Percentiles rank a stretch among this genome's conserved stretches.
These are phyloP conservation scores for Mesorhabditis belari DNA, from an alignment of 2,888 invertebrate genomes.

Conservation along the genomic window DNA sequence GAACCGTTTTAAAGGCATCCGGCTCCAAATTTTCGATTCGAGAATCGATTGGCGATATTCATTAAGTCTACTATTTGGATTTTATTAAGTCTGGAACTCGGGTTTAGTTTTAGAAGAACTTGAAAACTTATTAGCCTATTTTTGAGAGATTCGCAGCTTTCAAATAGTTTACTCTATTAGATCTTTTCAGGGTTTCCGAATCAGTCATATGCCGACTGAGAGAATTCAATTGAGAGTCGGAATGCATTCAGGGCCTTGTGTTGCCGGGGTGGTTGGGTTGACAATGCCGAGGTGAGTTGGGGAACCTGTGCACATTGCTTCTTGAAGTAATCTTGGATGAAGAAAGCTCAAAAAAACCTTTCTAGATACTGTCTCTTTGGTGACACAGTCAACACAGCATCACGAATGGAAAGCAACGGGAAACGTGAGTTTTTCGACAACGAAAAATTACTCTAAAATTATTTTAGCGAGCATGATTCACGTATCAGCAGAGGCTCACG, in stretches of 20 bases:
- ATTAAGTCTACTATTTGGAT: too few relatives aligned
- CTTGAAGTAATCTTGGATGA: too few relatives aligned
- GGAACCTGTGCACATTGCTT: too few relatives aligned
- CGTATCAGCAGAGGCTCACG: conserved; percentile 35
- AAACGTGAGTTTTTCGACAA: conserved; percentile 24
- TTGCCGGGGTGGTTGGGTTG: conserved; percentile 41
- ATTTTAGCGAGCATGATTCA: conserved; percentile 37
- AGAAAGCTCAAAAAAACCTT: neutral
- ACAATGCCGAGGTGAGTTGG: conserved; percentile 42
- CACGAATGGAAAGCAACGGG: conserved; percentile 47
- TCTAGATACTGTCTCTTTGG: conserved; percentile 46
- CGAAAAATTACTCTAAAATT: neutral
- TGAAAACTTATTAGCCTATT: too few relatives aligned
- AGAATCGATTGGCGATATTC: too few relatives aligned
- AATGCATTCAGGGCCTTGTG: conserved; percentile 41
- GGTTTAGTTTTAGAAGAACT: too few relatives aligned
- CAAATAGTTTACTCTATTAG: too few relatives aligned
- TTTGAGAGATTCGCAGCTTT: too few relatives aligned
- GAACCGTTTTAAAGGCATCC: too few relatives aligned
- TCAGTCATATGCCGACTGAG: conserved; percentile 43
- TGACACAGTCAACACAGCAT: conserved; percentile 48
- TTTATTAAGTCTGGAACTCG: too few relatives aligned
- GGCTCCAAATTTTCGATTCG: too few relatives aligned
- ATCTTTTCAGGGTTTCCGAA: conserved; percentile 20
- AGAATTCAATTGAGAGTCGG: conserved; percentile 42